Percentiles rank a stretch among this genome's conserved stretches.
These are phyloP conservation scores for Lepisosteus oculatus DNA, from an alignment of 2,113 vertebrate genomes.

Conservation along the genomic window DNA sequence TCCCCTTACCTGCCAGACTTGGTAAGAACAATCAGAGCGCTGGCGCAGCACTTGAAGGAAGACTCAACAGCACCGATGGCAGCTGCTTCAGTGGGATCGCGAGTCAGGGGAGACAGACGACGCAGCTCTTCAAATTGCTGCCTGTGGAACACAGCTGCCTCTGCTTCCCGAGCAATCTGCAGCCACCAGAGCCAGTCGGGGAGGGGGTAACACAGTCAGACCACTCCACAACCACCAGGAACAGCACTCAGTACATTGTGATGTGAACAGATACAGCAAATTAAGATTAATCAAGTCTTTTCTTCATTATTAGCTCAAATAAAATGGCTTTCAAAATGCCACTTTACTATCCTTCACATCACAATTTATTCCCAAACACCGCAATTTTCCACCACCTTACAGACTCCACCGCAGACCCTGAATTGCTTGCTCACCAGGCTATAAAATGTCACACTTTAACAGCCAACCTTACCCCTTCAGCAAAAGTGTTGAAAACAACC, in stretches of 20 bases:
- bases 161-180: constrained; percentile 95
- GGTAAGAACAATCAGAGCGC: constrained; percentile 94
- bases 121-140: constrained; percentile 96
- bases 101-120: constrained; percentile 86
- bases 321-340: too few species aligned
- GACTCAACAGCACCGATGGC: constrained; percentile 93
- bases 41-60: constrained; percentile 97
- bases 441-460: neutral
- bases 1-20: constrained; percentile 90
- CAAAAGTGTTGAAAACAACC: too few species aligned
- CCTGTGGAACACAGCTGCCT: constrained; percentile 96
- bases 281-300: neutral
- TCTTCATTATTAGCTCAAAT: too few species aligned
- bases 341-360: too few species aligned
- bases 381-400: neutral
- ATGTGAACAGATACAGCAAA: neutral
- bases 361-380: too few species aligned
- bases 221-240: neutral
- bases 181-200: too few species aligned
- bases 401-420: neutral
- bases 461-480: neutral
- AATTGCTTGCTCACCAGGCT: neutral
- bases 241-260: neutral
- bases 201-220: neutral
- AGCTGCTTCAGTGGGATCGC: constrained; percentile 88